A percentile compares a stretch with the other conserved stretches of the same genome.
phyloP scores from a whole-genome alignment of 2,888 invertebrate genomes.

The Artemia sinica region DNA sequence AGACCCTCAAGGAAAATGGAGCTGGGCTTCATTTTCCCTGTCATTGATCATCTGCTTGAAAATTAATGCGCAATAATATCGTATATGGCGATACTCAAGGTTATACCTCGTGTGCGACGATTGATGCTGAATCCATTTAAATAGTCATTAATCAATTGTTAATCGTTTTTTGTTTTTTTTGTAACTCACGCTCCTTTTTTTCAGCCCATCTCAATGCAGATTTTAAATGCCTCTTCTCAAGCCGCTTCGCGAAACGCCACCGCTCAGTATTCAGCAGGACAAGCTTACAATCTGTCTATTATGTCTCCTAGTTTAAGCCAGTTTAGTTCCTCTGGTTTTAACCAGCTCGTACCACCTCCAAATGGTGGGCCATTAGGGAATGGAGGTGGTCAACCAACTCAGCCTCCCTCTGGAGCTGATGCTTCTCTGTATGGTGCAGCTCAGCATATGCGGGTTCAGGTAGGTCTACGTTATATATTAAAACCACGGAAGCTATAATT shows the following conservation, averaged over 20 bases:
- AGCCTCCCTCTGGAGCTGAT: neutral
- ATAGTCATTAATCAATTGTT: neutral
- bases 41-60: too few relatives aligned
- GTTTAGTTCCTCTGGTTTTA: conserved; percentile 9
- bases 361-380: neutral
- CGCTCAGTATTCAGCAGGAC: neutral
- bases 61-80: too few relatives aligned
- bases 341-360: neutral
- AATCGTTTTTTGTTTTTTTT: neutral
- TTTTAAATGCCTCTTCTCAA: neutral
- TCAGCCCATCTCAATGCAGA: conserved; percentile 11
- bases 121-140: too few relatives aligned
- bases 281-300: conserved; percentile 1
- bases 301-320: neutral
- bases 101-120: too few relatives aligned
- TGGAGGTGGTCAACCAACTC: neutral
- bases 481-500: too few relatives aligned
- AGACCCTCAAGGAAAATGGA: too few relatives aligned
- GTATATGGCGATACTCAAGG: too few relatives aligned
- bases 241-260: neutral
- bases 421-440: neutral
- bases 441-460: neutral
- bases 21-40: too few relatives aligned
- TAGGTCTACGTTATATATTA: neutral
- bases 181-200: neutral